Percentiles rank a stretch among this genome's conserved stretches.
Evolutionary conservation across 2,797 vertebrate genomes (phyloP).

Genomic region (Carapus acus): DNA sequence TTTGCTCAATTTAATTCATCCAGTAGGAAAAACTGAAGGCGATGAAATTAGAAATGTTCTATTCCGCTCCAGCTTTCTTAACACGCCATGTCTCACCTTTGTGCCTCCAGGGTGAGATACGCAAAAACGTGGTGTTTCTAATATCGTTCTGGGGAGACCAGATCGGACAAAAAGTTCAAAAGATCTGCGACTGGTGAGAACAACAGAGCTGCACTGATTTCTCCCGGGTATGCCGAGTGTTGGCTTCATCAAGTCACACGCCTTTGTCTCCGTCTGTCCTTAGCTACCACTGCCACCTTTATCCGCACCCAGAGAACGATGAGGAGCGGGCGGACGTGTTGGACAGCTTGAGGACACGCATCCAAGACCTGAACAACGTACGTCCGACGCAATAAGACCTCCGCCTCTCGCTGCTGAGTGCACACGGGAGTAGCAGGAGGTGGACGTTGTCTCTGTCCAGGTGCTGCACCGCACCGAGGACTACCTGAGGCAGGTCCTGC

Average conservation of each 20-base stretch:
- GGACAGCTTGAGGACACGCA: conserved; percentile 84
- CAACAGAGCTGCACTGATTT: neutral
- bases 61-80: neutral
- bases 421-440: neutral
- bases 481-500: conserved; percentile 89
- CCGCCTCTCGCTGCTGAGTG: conserved; percentile 70
- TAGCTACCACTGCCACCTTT: conserved; percentile 95
- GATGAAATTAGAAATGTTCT: too few species aligned
- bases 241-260: neutral
- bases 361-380: conserved; percentile 91
- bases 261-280: neutral
- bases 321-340: conserved; percentile 86
- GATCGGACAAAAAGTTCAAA: conserved; percentile 98
- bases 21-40: neutral
- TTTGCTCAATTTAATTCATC: neutral
- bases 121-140: conserved; percentile 89
- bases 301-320: conserved; percentile 84
- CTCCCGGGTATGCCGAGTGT: neutral
- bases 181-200: conserved; percentile 95
- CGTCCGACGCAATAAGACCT: conserved; percentile 38
- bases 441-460: conserved; percentile 54
- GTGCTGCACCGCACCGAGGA: conserved; percentile 94
- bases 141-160: conserved; percentile 99
- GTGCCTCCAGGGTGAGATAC: conserved; percentile 81
- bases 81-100: conserved; percentile 7